Conservation (phyloP, 2,113 vertebrate genomes). For the Chelonoidis abingdonii region DNA sequence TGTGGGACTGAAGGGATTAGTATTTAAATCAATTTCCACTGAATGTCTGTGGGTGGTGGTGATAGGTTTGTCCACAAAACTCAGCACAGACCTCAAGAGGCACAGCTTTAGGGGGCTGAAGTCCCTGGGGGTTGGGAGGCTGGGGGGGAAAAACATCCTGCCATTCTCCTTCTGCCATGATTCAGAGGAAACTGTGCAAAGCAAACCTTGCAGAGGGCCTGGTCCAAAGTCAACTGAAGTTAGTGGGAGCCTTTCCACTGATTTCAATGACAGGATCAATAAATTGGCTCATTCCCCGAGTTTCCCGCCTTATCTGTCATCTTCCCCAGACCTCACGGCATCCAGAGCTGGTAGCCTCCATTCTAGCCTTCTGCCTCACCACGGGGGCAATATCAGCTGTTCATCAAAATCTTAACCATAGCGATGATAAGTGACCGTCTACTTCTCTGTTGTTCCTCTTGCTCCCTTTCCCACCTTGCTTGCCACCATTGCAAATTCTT, state of each 20-base stretch:
- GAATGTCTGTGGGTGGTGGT: background rate
- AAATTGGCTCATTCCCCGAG: background rate
- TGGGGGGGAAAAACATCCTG: background rate
- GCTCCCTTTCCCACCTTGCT: background rate
- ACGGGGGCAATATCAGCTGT: background rate
- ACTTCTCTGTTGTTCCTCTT: background rate
- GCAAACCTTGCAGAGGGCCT: fast-evolving
- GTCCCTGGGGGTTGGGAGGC: background rate
- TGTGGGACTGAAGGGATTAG: background rate
- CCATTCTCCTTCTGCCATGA: background rate
- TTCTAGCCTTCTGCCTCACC: background rate
- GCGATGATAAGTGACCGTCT: background rate
- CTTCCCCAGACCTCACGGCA: fast-evolving
- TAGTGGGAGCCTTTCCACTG: background rate
- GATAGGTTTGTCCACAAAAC: background rate
- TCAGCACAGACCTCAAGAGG: background rate
- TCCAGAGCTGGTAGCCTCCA: background rate
- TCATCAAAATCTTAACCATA: background rate
- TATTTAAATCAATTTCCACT: background rate
- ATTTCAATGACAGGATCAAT: background rate
- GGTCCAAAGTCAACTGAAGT: background rate
- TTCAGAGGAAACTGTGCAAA: background rate
- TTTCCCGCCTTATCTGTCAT: conserved; percentile 39
- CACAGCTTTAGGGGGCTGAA: background rate
- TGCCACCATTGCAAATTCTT: background rate